Percentiles rank a stretch among this genome's conserved stretches.
These are phyloP conservation scores for Lophochroa leadbeateri DNA, from an alignment of 2,113 vertebrate species.

Conservation along the genomic window DNA sequence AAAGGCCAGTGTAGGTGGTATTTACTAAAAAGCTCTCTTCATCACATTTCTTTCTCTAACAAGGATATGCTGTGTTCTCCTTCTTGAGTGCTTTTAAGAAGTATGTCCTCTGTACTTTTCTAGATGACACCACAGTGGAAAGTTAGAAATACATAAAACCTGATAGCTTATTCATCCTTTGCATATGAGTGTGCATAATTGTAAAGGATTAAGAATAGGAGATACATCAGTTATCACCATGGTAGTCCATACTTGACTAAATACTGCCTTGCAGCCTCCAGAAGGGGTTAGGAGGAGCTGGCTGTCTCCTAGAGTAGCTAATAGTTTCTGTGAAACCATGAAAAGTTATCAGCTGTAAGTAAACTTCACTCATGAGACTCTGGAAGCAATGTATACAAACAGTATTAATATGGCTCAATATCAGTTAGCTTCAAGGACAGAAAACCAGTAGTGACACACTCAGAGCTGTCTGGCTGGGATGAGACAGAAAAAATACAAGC, in stretches of 20 bases:
- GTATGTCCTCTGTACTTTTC: neutral
- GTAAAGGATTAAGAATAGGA: neutral
- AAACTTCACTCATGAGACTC: neutral
- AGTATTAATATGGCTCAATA: neutral
- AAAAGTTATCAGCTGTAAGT: neutral
- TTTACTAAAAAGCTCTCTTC: conserved; percentile 7
- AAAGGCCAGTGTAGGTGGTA: conserved; percentile 50
- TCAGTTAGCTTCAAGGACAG: neutral
- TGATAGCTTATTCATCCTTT: neutral
- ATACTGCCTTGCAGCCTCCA: neutral
- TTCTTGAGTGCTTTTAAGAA: neutral
- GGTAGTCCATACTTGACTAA: neutral
- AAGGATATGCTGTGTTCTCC: neutral
- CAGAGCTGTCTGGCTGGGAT: neutral
- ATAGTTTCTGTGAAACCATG: neutral
- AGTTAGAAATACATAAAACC: neutral
- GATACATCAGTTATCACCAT: neutral
- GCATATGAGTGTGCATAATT: neutral
- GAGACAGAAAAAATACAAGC: neutral
- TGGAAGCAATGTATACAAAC: neutral
- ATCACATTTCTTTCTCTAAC: conserved; percentile 27
- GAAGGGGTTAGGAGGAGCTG: neutral
- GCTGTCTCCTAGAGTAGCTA: neutral
- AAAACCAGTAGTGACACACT: neutral
- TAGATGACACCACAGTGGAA: neutral